Conservation (phyloP, 1,140 invertebrate genomes). For the Centruroides sculpturatus region DNA sequence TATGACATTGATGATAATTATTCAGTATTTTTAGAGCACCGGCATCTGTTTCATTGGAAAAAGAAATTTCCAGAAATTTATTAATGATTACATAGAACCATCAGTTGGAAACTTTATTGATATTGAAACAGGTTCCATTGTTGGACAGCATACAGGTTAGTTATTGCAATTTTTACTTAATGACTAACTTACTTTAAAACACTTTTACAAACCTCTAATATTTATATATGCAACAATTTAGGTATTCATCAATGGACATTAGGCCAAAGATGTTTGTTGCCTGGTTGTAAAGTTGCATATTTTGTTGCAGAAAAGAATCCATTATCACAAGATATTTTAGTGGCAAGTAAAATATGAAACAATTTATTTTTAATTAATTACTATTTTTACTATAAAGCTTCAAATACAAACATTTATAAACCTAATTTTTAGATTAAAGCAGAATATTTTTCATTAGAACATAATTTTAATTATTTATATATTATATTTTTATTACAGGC, state of each 20-base stretch:
- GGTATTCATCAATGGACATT: constrained; percentile 74
- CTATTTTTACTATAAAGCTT: no score
- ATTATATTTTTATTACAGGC: constrained; percentile 40
- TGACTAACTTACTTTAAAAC: constrained; percentile 11
- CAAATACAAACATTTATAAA: no score
- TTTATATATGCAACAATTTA: constrained; percentile 18
- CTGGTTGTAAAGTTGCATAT: constrained; percentile 39
- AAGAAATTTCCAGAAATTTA: constrained; percentile 39
- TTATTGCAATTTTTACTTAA: not conserved
- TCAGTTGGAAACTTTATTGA: constrained; percentile 68
- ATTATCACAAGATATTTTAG: constrained; percentile 54
- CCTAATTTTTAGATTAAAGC: no score
- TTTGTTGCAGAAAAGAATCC: constrained; percentile 58
- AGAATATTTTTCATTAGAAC: no score
- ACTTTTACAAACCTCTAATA: constrained; percentile 5
- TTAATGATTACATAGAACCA: constrained; percentile 57
- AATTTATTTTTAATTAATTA: no score
- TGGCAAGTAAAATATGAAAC: constrained; percentile 41
- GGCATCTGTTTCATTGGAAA: constrained; percentile 93
- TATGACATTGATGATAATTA: not conserved
- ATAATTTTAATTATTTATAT: no score
- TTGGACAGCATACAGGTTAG: constrained; percentile 66
- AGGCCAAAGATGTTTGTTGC: constrained; percentile 61
- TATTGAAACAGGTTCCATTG: constrained; percentile 51
- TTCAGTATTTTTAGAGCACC: constrained; percentile 44